These are phyloP conservation scores for Gallinago media DNA, from an alignment of 2,113 vertebrate genomes.

Conservation along the genomic window DNA sequence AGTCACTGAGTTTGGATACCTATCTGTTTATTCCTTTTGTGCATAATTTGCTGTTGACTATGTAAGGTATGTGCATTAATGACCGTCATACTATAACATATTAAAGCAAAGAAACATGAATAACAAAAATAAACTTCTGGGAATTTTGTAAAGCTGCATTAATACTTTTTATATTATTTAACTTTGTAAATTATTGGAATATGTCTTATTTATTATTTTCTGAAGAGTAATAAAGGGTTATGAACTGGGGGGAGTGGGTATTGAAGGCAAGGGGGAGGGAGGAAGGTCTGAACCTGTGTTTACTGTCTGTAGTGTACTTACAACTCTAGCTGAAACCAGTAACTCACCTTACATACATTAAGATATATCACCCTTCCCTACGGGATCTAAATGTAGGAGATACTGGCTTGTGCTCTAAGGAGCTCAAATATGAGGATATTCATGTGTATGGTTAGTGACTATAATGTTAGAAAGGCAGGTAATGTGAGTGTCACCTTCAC, in stretches of 20 bases:
- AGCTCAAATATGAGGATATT: not conserved
- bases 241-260: not conserved
- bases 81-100: not conserved
- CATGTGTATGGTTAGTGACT: not conserved
- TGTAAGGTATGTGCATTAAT: not conserved
- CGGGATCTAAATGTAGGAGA: not conserved
- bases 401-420: not conserved
- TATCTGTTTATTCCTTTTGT: not conserved
- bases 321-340: not conserved
- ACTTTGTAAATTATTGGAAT: not conserved
- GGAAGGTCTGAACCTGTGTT: not conserved
- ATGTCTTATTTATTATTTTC: not conserved
- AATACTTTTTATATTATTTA: not conserved
- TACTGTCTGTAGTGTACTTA: not conserved
- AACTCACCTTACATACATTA: not conserved
- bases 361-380: not conserved
- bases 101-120: not conserved
- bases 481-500: not conserved
- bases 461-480: not conserved
- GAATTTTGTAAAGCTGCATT: not conserved
- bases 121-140: not conserved
- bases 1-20: not conserved
- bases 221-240: not conserved
- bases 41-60: not conserved
- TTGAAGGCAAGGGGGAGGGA: no score